These are phyloP conservation scores for Vulpes vulpes DNA, from an alignment of 2,113 vertebrate species.

Conservation along the genomic window DNA sequence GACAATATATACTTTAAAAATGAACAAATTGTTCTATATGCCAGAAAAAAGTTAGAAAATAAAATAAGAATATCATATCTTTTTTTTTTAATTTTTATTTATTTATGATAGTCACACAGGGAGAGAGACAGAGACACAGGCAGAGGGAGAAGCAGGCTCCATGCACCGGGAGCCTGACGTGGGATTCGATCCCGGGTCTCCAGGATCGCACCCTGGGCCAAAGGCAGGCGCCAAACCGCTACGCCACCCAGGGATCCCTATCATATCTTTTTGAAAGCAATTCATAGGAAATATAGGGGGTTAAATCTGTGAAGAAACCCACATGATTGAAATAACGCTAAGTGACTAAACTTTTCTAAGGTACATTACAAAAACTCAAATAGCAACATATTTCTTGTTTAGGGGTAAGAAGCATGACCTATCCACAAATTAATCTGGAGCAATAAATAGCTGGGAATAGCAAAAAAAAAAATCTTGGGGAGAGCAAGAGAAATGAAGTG, in stretches of 20 bases:
- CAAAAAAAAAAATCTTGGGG: neutral
- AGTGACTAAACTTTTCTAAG: neutral
- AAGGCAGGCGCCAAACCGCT: too few relatives aligned
- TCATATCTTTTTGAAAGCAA: constrained; percentile 6
- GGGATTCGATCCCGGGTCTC: too few relatives aligned
- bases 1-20: neutral
- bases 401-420: neutral
- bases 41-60: neutral
- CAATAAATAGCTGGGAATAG: neutral
- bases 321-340: neutral
- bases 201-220: too few relatives aligned
- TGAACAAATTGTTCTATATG: neutral
- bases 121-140: too few relatives aligned
- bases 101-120: too few relatives aligned
- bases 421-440: constrained; percentile 14
- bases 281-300: neutral
- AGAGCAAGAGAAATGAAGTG: neutral
- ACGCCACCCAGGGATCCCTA: too few relatives aligned
- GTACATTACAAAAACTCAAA: neutral
- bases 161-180: too few relatives aligned
- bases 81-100: neutral
- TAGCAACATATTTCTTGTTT: neutral
- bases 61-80: neutral
- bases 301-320: constrained; percentile 45
- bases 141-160: too few relatives aligned